Percentiles rank a stretch among this genome's conserved stretches.
Conservation (phyloP, 2,797 vertebrate genomes). For the Cheirogaleus major region DNA sequence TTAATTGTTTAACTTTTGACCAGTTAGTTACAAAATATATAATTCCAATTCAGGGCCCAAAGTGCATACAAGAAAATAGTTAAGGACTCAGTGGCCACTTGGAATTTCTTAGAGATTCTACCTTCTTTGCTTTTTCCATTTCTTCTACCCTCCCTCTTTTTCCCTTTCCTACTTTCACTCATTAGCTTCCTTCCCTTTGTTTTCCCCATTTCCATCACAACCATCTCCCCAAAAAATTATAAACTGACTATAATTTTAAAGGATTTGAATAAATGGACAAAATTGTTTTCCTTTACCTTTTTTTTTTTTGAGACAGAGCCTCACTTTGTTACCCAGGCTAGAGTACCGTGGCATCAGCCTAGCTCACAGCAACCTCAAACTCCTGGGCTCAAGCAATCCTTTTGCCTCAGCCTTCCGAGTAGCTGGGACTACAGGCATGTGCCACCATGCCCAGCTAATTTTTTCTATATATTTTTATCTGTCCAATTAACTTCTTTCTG, state of each 20-base stretch:
- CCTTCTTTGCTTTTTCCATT: not conserved
- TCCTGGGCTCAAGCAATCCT: too few species aligned
- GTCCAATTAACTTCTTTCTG: too few species aligned
- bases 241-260: slow-evolving; percentile 16
- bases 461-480: too few species aligned
- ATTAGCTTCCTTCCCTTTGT: not conserved
- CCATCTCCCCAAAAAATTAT: not conserved
- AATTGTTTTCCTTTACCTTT: not conserved
- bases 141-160: not conserved
- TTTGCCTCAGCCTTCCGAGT: too few species aligned
- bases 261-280: not conserved
- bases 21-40: slow-evolving; percentile 5
- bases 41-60: not conserved
- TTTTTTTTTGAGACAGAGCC: too few species aligned
- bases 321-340: too few species aligned
- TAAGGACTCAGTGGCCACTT: not conserved
- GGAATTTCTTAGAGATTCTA: not conserved
- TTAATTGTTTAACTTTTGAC: not conserved
- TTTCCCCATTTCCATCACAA: not conserved
- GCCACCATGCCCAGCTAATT: too few species aligned
- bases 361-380: too few species aligned
- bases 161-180: not conserved
- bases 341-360: too few species aligned
- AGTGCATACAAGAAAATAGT: not conserved
- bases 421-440: too few species aligned